Evolutionary conservation across 2,888 invertebrate species (phyloP), one percentile per base, ranked within the genome.

Genomic region (Lasioglossum oenotherae): DNA sequence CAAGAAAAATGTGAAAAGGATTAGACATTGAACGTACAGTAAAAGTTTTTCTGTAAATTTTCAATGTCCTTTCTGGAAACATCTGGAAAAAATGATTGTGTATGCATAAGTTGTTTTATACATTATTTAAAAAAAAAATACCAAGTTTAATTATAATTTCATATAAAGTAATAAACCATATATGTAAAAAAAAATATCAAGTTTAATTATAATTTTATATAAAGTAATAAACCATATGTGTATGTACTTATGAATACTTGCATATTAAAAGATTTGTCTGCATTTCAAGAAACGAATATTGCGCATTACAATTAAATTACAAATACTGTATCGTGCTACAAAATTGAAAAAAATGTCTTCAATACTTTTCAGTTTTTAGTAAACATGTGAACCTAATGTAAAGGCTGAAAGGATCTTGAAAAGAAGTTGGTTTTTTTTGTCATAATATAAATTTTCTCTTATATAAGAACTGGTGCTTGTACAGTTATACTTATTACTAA

Each of bases 1-100:
- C 12, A 84, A 77, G 6, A 90, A 88, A 67, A 92, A 90, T 78
- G 80, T 78, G n/a, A 94, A 93, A 78, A 92, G 87, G 82, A 90
- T 87, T 19, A 94, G 91, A 85, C 81, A 84, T 80, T 91, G 86
- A 81, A 67, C 31, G 80, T 82, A n/a, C 67, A 82, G 72, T 78
- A 86, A 86, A 87, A 38, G 38, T 53, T 80, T 82, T 80, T 41
- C 31, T 78, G n/a, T 73, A 60, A 77, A 49, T 69, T 16, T n/a
- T 27, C 5, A 64, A 31, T 44, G 27, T 4, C 5, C 16, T 10
- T n/a, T 19, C 23, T 16, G 19, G 23, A 14, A 41, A 44, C 2
- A 27, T 44, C 35, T 35, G 35, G 35, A 4, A 35, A 35, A 35
- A 2, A 31, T 31, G 1, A 31, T 38, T 78, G 27, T 38, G 1